Evolutionary conservation across 2,797 vertebrate genomes (phyloP).

Genomic region (Pangasius mekongensis): DNA sequence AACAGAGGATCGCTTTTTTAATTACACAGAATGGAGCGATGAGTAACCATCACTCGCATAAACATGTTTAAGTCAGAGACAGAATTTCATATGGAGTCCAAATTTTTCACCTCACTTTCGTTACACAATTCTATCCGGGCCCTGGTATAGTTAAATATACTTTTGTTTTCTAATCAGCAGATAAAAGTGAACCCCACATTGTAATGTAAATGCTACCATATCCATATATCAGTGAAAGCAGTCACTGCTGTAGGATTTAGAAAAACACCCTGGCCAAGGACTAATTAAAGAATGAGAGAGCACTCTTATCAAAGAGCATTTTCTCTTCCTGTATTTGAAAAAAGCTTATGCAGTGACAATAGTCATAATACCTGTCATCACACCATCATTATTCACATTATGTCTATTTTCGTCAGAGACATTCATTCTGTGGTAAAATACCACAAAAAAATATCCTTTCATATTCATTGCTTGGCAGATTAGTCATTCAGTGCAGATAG

Average conservation of each 20-base stretch:
- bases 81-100: neutral
- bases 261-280: neutral
- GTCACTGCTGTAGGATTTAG: neutral
- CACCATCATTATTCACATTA: neutral
- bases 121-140: neutral
- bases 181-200: neutral
- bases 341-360: neutral
- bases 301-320: neutral
- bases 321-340: neutral
- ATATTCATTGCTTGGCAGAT: neutral
- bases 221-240: neutral
- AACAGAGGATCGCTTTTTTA: neutral
- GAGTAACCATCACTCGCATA: neutral
- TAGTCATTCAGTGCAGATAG: neutral
- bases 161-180: neutral
- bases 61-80: neutral
- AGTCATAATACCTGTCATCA: neutral
- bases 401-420: neutral
- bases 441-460: neutral
- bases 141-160: neutral
- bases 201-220: neutral
- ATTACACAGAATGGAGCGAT: slow-evolving; percentile 13
- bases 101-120: too few species aligned
- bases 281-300: neutral
- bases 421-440: neutral